A percentile compares a stretch with the other conserved stretches of the same genome.
Conservation (phyloP, 2,797 vertebrate genomes). For the Sebastes vulpes region DNA sequence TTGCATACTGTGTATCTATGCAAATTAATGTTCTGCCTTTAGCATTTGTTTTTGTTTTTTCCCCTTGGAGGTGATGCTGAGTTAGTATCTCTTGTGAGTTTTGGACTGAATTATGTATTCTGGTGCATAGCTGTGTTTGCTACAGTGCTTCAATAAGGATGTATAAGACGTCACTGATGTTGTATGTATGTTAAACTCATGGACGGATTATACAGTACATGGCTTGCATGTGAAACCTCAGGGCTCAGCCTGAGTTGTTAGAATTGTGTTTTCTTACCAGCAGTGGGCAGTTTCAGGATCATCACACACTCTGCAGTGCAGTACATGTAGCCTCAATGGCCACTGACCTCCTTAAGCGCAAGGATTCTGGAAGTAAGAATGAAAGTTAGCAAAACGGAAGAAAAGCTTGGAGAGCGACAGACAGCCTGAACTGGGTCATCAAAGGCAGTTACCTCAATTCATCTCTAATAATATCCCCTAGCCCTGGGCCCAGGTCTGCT, state of each 20-base stretch:
- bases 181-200: conserved; percentile 9
- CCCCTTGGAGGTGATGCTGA: conserved; percentile 21
- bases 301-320: conserved; percentile 43
- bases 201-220: neutral
- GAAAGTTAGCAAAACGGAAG: conserved; percentile 61
- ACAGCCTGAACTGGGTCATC: conserved; percentile 80
- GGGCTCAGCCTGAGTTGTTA: neutral
- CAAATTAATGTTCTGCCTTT: conserved; percentile 35
- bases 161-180: neutral
- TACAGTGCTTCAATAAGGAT: conserved; percentile 1
- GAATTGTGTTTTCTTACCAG: neutral
- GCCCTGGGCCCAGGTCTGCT: conserved; percentile 69
- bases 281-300: conserved; percentile 26
- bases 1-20: conserved; percentile 20
- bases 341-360: conserved; percentile 65
- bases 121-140: conserved; percentile 6
- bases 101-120: conserved; percentile 34
- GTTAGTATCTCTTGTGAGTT: conserved; percentile 51
- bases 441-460: conserved; percentile 78
- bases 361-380: conserved; percentile 46
- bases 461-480: conserved; percentile 79
- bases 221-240: conserved; percentile 14
- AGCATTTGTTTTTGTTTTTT: conserved; percentile 29
- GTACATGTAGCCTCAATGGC: conserved; percentile 48
- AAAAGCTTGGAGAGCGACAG: conserved; percentile 58